A percentile compares a stretch with the other conserved stretches of the same genome.
Conservation (phyloP, 2,888 invertebrate genomes). For the Mamestra brassicae region DNA sequence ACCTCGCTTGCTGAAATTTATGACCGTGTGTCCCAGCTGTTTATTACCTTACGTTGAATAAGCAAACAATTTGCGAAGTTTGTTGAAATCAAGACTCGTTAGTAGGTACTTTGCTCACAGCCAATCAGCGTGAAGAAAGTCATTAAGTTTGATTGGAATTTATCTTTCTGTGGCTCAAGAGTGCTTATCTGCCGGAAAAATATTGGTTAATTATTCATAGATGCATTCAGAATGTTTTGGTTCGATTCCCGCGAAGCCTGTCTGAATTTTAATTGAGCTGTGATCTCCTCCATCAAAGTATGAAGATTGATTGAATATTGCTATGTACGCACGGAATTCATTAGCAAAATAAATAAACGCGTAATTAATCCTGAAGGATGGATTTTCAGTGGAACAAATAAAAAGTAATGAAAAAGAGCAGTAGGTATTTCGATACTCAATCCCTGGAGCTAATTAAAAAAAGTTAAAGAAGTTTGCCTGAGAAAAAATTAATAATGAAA, state of each 20-base stretch:
- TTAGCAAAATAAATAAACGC: slow-evolving; percentile 44
- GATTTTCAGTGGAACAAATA: slow-evolving; percentile 39
- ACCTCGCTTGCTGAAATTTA: slow-evolving; percentile 60
- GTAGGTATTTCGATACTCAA: slow-evolving; percentile 45
- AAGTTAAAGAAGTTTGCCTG: slow-evolving; percentile 52
- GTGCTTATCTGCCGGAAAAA: slow-evolving; percentile 55
- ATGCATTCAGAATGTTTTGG: slow-evolving; percentile 44
- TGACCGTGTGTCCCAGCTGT: slow-evolving; percentile 64
- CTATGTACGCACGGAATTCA: slow-evolving; percentile 31
- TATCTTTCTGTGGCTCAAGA: slow-evolving; percentile 54
- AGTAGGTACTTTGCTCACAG: slow-evolving; percentile 70
- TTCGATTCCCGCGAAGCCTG: slow-evolving; percentile 19
- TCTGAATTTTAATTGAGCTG: slow-evolving; percentile 39
- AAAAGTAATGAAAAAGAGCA: slow-evolving; percentile 44
- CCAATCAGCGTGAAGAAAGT: slow-evolving; percentile 76
- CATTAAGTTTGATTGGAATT: slow-evolving; percentile 74
- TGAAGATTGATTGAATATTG: slow-evolving; percentile 39
- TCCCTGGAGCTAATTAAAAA: slow-evolving; percentile 59
- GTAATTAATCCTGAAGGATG: slow-evolving; percentile 47
- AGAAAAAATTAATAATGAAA: slow-evolving; percentile 56
- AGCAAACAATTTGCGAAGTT: slow-evolving; percentile 76
- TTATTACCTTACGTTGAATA: slow-evolving; percentile 72
- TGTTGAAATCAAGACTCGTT: slow-evolving; percentile 75
- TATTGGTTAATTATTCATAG: slow-evolving; percentile 47
- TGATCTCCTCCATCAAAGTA: slow-evolving; percentile 26